A percentile compares a stretch with the other conserved stretches of the same genome.
phyloP scores from a whole-genome alignment of 2,113 vertebrate genomes.

The Rhipidura dahli region DNA sequence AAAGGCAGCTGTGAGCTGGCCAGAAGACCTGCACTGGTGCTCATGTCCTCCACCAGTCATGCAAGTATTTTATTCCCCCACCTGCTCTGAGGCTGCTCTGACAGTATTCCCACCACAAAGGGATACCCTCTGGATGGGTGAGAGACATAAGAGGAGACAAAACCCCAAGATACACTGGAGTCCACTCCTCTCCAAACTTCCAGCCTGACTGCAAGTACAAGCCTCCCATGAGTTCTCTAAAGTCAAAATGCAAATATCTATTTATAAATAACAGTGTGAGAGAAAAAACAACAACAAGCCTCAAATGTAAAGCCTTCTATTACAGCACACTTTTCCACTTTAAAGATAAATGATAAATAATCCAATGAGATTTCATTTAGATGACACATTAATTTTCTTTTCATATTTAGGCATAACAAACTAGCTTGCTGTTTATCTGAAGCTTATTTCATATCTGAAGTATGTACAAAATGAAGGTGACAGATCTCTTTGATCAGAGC shows the following conservation, averaged over 20 bases:
- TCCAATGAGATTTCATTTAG: background rate
- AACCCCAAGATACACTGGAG: background rate
- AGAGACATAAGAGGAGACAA: background rate
- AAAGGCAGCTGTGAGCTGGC: background rate
- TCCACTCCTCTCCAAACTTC: background rate
- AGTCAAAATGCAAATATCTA: background rate
- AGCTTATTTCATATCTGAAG: background rate
- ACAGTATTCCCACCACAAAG: background rate
- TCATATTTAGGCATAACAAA: background rate
- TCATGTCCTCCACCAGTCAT: background rate
- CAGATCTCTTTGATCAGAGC: background rate
- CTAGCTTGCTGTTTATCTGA: background rate
- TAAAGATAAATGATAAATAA: background rate
- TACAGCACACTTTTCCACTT: background rate
- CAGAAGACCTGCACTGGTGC: background rate
- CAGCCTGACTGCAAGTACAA: background rate
- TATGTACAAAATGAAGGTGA: background rate
- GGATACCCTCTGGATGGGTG: background rate
- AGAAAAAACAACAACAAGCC: background rate
- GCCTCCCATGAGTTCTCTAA: background rate
- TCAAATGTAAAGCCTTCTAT: background rate
- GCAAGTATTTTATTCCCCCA: background rate
- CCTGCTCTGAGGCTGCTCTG: fast-evolving
- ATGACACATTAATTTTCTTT: background rate
- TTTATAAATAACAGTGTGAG: background rate